Evolutionary conservation across 2,113 vertebrate species (phyloP).

Genomic region (Heterotilapia buettikoferi): DNA sequence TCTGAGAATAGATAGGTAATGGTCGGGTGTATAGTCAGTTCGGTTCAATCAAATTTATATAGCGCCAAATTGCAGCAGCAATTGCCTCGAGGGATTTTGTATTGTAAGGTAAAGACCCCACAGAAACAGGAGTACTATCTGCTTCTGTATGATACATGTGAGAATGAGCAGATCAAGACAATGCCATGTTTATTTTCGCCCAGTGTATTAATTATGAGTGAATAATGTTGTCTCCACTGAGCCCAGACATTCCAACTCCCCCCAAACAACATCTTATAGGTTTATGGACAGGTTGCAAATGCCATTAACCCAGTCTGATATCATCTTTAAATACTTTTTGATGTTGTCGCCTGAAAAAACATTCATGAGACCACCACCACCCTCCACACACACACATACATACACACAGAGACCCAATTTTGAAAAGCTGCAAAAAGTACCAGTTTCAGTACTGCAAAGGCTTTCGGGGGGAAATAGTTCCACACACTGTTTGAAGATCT

Average conservation of each 20-base stretch:
- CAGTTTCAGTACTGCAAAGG: background rate
- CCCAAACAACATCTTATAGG: background rate
- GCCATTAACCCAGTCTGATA: background rate
- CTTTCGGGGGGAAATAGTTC: background rate
- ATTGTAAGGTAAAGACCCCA: background rate
- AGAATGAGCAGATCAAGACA: background rate
- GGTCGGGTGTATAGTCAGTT: background rate
- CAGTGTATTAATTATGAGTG: background rate
- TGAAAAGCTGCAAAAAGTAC: background rate
- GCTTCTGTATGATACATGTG: background rate
- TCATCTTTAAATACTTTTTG: background rate
- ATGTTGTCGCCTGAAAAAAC: background rate
- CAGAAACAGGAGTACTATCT: background rate
- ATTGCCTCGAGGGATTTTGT: background rate
- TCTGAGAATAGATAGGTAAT: background rate
- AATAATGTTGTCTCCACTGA: background rate
- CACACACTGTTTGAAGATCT: background rate
- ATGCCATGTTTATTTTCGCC: background rate
- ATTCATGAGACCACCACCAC: background rate
- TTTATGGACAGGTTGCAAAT: background rate
- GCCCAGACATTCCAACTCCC: background rate
- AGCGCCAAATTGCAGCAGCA: background rate
- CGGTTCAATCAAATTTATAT: background rate
- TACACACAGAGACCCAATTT: background rate
- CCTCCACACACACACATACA: background rate